Conservation (phyloP, 2,888 invertebrate genomes). For the Idaea dimidiata region DNA sequence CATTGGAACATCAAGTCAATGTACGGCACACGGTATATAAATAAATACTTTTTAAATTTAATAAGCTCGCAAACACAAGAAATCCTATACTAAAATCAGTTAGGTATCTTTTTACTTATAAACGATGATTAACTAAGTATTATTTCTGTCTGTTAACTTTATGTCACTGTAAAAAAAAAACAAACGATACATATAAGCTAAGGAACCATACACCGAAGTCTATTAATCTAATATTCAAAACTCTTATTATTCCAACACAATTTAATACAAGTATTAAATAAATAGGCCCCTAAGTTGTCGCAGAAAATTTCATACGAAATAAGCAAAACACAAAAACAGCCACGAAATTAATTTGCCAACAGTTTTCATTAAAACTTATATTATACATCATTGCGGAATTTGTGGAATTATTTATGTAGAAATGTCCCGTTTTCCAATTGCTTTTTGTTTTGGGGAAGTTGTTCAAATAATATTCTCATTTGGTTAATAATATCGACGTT, state of each 20-base stretch:
- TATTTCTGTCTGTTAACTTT: too few relatives aligned
- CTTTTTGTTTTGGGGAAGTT: neutral
- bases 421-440: neutral
- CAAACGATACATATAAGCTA: too few relatives aligned
- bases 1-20: too few relatives aligned
- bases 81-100: too few relatives aligned
- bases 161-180: too few relatives aligned
- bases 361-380: slow-evolving; percentile 15
- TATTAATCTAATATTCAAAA: too few relatives aligned
- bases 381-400: slow-evolving; percentile 4
- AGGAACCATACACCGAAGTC: too few relatives aligned
- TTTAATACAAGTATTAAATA: neutral
- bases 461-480: neutral
- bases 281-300: neutral
- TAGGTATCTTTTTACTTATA: too few relatives aligned
- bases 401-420: slow-evolving; percentile 3
- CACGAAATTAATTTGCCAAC: slow-evolving; percentile 17
- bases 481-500: neutral
- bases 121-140: too few relatives aligned
- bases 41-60: too few relatives aligned
- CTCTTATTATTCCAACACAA: slow-evolving; percentile 4
- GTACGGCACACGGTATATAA: too few relatives aligned
- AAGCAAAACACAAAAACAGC: slow-evolving; percentile 11
- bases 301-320: neutral
- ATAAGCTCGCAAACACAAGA: too few relatives aligned